Conservation (phyloP, 2,888 invertebrate species). For the Agrochola lota region DNA sequence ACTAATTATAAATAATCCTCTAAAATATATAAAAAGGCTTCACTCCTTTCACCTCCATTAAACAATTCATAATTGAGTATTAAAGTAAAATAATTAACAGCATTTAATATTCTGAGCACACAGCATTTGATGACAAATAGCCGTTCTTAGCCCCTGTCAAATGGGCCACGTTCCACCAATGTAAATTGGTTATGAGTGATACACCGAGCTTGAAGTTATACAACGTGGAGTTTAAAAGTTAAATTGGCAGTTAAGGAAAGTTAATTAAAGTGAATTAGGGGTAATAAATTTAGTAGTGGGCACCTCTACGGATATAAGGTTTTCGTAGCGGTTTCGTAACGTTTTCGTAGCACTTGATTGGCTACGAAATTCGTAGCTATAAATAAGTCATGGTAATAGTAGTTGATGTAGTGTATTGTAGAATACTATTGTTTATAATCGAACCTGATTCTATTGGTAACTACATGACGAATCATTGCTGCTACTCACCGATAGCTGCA, state of each 20-base stretch:
- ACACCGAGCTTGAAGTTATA: constrained; percentile 25
- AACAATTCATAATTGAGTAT: constrained; percentile 57
- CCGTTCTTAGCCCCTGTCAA: constrained; percentile 60
- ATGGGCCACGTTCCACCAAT: constrained; percentile 53
- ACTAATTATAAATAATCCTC: constrained; percentile 7
- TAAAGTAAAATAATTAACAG: constrained; percentile 53
- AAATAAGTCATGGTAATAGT: not conserved
- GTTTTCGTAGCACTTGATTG: not conserved
- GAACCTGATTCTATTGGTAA: not conserved
- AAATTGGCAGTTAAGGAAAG: constrained; percentile 40
- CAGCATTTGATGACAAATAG: constrained; percentile 67
- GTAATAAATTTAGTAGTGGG: constrained; percentile 33
- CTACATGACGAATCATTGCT: not conserved
- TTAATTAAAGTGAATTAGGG: constrained; percentile 43
- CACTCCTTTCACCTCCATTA: constrained; percentile 3
- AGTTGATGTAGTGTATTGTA: not conserved
- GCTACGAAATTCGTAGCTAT: constrained; percentile 9
- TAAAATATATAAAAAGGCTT: constrained; percentile 28
- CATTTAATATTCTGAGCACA: constrained; percentile 54
- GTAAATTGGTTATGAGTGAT: constrained; percentile 62
- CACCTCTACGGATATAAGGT: constrained; percentile 5
- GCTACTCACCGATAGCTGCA: not conserved
- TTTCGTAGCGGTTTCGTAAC: constrained; percentile 12
- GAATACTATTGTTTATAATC: not conserved
- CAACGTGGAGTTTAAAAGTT: constrained; percentile 46